Base-by-base conservation (phyloP, 2,797 vertebrate genomes). In the Gymnocypris eckloni region DNA sequence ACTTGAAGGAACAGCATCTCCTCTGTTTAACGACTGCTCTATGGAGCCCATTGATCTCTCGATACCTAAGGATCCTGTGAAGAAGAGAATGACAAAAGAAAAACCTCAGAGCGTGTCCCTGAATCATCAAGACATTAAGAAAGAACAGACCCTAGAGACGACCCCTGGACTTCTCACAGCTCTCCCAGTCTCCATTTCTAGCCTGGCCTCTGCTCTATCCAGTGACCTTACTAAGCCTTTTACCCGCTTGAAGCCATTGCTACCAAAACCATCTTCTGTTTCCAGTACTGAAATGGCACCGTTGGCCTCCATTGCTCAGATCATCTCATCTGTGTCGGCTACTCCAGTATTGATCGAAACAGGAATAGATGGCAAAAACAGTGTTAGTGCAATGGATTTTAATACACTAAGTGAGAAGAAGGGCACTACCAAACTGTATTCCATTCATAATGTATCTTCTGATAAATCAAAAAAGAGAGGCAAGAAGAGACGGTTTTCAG, bases 271-370 rank as follows among this genome's bases (percentile, higher is more conserved):
- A 73, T 87, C 92, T 1, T 80, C 92, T 13, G 48, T 76, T 45
- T n/a, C 87, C 20, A 88, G 69, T 61, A 28, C 82, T 7, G 97
- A 99, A 89, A 95, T 98, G 78, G 97, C 97, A 0, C 98, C 98
- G 0, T 91, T 99, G 91, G 98, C 98, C 82, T 99, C 98, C 90
- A 99, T 99, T 28, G 98, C 98, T 82, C 97, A 99, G 95, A 99
- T 99, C 89, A 99, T 99, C 94, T 97, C 97, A 13, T 99, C 98
- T 0, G 98, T 99, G 80, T 98, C 98, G 2, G 97, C 96, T 1
- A 97, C 97, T 61, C 95, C 97, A 0, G 95, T 97, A 88, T 93
- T 99, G 89, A 94, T 99, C 88, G 97, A 97, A 92, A 94, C 87
- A 1, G 86, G 86, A 56, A 86, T 85, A 37, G 86, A 78, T 71